Evolutionary conservation across 2,888 invertebrate species (phyloP).

Genomic region (Agriotes lineatus): DNA sequence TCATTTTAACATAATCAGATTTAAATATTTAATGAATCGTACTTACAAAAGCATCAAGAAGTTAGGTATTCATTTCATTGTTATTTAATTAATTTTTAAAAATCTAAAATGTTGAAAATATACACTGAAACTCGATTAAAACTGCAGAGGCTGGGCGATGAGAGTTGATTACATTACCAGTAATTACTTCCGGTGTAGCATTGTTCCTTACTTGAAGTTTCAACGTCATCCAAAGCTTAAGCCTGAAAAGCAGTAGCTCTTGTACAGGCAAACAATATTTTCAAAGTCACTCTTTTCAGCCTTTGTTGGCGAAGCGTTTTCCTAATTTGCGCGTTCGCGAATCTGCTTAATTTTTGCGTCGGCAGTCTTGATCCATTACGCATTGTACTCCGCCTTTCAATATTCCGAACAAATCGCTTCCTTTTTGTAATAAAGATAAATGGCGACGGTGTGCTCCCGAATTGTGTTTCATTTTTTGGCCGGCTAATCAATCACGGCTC

Average conservation of each 20-base stretch:
- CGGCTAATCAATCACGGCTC: conserved; percentile 44
- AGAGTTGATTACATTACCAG: no score
- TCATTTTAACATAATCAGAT: no score
- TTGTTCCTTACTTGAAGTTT: background rate
- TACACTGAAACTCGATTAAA: no score
- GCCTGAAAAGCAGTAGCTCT: background rate
- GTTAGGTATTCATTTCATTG: no score
- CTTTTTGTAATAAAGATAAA: conserved; percentile 50
- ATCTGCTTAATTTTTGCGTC: conserved; percentile 18
- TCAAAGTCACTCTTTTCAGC: background rate
- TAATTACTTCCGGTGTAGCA: background rate
- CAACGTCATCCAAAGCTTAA: background rate
- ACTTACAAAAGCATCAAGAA: no score
- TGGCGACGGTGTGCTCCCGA: conserved; percentile 42
- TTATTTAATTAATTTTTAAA: no score
- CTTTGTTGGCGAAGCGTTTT: background rate
- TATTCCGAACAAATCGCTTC: conserved; percentile 46
- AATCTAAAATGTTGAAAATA: no score
- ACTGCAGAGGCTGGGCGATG: no score
- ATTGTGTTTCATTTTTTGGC: conserved; percentile 44
- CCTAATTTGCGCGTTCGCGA: background rate
- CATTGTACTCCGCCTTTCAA: conserved; percentile 32
- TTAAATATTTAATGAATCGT: no score
- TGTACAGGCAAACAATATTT: background rate
- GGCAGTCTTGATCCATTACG: conserved; percentile 30